A percentile compares a stretch with the other conserved stretches of the same genome.
These are phyloP conservation scores for Myotis daubentonii DNA, from an alignment of 2,797 vertebrate species.

Conservation along the genomic window DNA sequence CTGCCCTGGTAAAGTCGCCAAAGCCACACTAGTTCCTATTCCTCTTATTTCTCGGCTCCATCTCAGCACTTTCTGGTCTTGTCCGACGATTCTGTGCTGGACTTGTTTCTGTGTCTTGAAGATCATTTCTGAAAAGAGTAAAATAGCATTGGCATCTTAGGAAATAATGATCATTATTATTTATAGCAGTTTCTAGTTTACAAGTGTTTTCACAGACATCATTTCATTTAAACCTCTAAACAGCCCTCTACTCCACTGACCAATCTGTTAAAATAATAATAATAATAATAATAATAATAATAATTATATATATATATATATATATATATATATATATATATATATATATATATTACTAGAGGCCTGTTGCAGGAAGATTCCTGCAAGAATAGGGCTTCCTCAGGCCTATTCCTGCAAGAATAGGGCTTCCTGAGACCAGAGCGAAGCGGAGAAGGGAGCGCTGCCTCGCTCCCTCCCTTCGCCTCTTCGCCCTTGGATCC, in stretches of 20 bases:
- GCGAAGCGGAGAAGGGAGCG: too few species aligned
- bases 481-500: too few species aligned
- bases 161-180: neutral
- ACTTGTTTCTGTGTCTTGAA: neutral
- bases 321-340: too few species aligned
- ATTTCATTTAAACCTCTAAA: neutral
- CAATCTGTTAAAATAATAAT: neutral
- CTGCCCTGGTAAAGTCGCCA: neutral
- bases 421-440: too few species aligned
- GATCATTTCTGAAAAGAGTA: conserved; percentile 49
- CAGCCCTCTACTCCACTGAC: neutral
- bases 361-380: too few species aligned
- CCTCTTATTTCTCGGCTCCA: conserved; percentile 75
- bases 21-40: conserved; percentile 76
- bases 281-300: too few species aligned
- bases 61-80: fast-evolving
- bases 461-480: too few species aligned
- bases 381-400: too few species aligned
- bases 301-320: too few species aligned
- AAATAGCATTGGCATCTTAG: conserved; percentile 1
- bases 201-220: neutral
- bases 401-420: too few species aligned
- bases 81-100: conserved; percentile 46
- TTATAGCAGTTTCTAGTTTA: neutral
- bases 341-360: neutral